Evolutionary conservation across 2,113 vertebrate genomes (phyloP), one percentile per base, ranked within the genome.

Genomic region (Casuarius casuarius): DNA sequence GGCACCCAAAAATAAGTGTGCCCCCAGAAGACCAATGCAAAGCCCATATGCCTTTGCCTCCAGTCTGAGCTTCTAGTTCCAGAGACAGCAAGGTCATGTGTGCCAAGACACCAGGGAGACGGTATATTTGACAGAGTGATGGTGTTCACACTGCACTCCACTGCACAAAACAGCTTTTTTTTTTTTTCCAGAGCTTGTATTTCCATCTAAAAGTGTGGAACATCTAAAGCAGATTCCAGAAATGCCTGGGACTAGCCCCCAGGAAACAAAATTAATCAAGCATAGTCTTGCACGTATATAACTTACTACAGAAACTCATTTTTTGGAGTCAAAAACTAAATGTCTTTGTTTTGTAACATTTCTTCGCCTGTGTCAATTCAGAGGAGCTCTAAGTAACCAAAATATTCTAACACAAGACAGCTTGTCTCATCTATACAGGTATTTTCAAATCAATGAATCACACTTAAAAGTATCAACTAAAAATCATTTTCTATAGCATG

Each of bases 1-100:
- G 12, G 15, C 8, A 29, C 10, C 16, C 59, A 3, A 42, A 22
- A 73, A 70, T 5, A 38, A 19, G 20, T 28, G 38, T 7, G 38
- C 11, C 2, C 44, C 46, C 0, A 21, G 67, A 38, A 7, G 19
- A 3, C 1, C 16, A 70, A 1, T 8, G 19, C 33, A 44, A 81
- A 84, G 35, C 7, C 33, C 52, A 38, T 5, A 26, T 11, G 16
- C 10, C 33, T 80, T 25, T 29, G 62, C 26, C 12, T 78, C 29
- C 59, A 61, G 48, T 16, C 48, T 40, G 38, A 49, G 38, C n/a
- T 77, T 70, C 13, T 10, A 49, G 5, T 16, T 88, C 8, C 63
- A 77, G 68, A 52, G 33, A 44, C 11, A 28, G 35, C 15, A 63
- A 52, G 20, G 38, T 7, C 22, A 2, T 2, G 62, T 4, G 10